These are phyloP conservation scores for Heteromormyrus szaboi DNA, from an alignment of 2,797 vertebrate genomes.

Conservation along the genomic window DNA sequence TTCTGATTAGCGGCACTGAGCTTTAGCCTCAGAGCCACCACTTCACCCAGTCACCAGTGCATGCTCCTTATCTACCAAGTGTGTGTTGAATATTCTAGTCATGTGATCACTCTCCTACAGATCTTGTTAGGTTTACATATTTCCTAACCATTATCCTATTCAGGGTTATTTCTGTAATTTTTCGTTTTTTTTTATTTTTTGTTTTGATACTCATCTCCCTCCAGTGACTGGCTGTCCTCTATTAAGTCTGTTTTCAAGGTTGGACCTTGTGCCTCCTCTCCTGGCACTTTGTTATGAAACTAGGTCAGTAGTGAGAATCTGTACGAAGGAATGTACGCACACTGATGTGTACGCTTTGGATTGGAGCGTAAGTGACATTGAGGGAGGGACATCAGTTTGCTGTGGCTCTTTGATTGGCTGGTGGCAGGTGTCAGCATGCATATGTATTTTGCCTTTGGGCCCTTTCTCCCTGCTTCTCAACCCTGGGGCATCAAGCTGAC, in stretches of 20 bases:
- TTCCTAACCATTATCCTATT: not conserved
- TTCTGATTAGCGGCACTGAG: not conserved
- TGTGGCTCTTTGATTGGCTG: not conserved
- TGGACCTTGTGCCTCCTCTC: not conserved
- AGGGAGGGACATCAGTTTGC: not conserved
- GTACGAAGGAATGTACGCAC: not conserved
- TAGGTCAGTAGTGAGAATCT: constrained; percentile 11
- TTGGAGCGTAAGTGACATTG: not conserved
- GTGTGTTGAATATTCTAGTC: not conserved
- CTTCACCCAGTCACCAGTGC: not conserved
- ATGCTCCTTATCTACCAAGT: not conserved
- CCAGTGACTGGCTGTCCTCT: not conserved
- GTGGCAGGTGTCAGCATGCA: not conserved
- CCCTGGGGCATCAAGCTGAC: not conserved
- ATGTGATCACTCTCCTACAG: not conserved
- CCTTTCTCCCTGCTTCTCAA: not conserved
- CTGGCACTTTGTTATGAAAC: not conserved
- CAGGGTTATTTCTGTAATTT: not conserved
- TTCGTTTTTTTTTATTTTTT: not conserved
- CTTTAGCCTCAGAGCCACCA: not conserved
- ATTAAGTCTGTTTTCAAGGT: constrained; percentile 9
- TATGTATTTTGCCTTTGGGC: not conserved
- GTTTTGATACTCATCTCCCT: not conserved
- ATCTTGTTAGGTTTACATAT: not conserved
- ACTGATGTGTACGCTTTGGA: not conserved